A percentile compares a stretch with the other conserved stretches of the same genome.
phyloP scores from a whole-genome alignment of 37 sponge, comb jelly and placozoan genomes.

The Mnemiopsis leidyi region DNA sequence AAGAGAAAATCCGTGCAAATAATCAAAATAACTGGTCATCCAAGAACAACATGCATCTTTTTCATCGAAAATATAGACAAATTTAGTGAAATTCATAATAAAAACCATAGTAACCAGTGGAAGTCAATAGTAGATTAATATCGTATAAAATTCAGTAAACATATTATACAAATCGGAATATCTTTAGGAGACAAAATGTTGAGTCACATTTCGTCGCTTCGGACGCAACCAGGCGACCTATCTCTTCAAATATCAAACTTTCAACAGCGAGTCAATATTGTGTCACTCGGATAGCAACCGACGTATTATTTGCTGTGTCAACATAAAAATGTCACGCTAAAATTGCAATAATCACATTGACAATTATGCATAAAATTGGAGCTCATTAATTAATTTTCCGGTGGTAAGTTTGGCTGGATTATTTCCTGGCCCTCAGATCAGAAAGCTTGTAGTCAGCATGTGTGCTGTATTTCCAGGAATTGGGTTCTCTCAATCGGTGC shows the following conservation, averaged over 20 bases:
- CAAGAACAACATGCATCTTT: no score
- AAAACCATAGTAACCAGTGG: background rate
- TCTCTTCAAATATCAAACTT: background rate
- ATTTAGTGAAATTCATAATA: background rate
- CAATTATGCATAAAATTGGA: background rate
- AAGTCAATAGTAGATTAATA: background rate
- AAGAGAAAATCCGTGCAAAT: no score
- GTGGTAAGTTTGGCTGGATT: background rate
- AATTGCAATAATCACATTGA: background rate
- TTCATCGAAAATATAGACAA: no score
- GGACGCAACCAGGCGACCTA: background rate
- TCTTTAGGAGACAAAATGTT: background rate
- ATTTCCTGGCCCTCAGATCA: background rate
- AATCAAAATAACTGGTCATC: no score
- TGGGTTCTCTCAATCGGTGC: conserved; percentile 1
- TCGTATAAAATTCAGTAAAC: background rate
- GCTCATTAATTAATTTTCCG: background rate
- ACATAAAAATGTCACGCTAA: background rate
- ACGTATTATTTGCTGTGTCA: background rate
- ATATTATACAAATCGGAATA: background rate
- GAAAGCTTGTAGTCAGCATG: conserved; percentile 40
- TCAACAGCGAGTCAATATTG: background rate
- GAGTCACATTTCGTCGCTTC: background rate
- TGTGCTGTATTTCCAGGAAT: conserved; percentile 62
- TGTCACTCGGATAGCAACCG: background rate